phyloP scores from a whole-genome alignment of 2,797 vertebrate genomes.

The Anguilla obscura region DNA sequence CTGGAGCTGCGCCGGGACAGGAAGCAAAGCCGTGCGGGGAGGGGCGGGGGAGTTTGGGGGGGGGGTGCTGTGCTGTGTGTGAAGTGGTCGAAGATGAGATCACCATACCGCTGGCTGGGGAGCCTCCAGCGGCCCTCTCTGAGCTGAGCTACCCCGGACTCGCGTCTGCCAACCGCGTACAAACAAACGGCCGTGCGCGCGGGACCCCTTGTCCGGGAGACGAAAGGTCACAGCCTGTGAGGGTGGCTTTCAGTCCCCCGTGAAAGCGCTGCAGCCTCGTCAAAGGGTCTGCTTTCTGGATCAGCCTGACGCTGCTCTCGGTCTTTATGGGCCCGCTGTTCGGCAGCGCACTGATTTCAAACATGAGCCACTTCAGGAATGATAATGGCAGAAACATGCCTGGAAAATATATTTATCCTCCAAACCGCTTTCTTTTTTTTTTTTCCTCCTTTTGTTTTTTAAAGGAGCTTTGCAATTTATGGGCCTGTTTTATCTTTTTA shows the following conservation, averaged over 20 bases:
- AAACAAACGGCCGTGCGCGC: constrained; percentile 34
- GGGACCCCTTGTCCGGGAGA: background rate
- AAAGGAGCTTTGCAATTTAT: constrained; percentile 54
- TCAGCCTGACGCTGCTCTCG: constrained; percentile 58
- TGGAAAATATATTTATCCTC: constrained; percentile 66
- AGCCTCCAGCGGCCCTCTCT: background rate
- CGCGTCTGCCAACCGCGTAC: constrained; percentile 32
- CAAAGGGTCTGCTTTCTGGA: constrained; percentile 71
- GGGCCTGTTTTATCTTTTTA: constrained; percentile 60
- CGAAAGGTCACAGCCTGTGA: constrained; percentile 14
- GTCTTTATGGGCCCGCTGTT: constrained; percentile 64
- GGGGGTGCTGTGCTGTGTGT: background rate
- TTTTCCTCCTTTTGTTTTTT: constrained; percentile 39
- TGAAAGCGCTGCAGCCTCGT: constrained; percentile 42
- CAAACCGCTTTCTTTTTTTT: constrained; percentile 58
- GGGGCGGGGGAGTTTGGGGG: background rate
- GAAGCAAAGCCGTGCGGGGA: background rate
- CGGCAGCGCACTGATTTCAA: constrained; percentile 72
- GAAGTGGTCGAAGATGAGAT: constrained; percentile 26
- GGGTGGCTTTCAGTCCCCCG: constrained; percentile 35
- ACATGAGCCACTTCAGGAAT: constrained; percentile 78
- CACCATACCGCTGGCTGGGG: constrained; percentile 26
- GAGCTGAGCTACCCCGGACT: background rate
- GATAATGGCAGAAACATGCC: constrained; percentile 82
- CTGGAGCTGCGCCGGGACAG: background rate